A percentile compares a stretch with the other conserved stretches of the same genome.
Conservation (phyloP, 2,797 vertebrate species). For the Anguilla marmorata region DNA sequence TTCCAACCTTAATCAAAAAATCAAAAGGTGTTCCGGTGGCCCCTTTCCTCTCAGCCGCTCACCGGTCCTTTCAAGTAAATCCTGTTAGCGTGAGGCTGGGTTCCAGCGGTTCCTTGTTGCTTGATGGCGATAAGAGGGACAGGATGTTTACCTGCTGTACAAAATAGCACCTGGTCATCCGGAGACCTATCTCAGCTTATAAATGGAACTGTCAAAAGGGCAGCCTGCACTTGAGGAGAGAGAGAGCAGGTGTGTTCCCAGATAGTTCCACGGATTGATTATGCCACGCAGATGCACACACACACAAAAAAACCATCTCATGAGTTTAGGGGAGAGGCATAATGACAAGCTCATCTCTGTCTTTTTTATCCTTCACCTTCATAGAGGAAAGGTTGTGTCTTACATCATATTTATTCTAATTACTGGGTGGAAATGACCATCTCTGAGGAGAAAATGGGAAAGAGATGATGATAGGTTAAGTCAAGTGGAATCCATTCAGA, state of each 20-base stretch:
- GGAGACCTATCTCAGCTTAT: not conserved
- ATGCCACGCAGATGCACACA: constrained; percentile 41
- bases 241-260: not conserved
- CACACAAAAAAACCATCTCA: constrained; percentile 32
- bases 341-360: too few relatives aligned
- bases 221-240: not conserved
- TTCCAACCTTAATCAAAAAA: constrained; percentile 6
- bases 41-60: constrained; percentile 30
- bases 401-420: not conserved
- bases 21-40: not conserved
- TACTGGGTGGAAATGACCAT: not conserved
- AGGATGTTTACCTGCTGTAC: constrained; percentile 26
- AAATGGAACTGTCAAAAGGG: constrained; percentile 9
- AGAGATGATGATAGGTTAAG: not conserved
- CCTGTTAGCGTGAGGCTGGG: constrained; percentile 46
- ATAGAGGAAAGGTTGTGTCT: not conserved
- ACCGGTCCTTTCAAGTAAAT: constrained; percentile 56
- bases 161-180: not conserved
- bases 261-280: constrained; percentile 44
- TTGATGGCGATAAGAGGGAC: constrained; percentile 42
- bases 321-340: constrained; percentile 31
- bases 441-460: not conserved
- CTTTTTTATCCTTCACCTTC: constrained; percentile 1
- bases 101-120: constrained; percentile 44
- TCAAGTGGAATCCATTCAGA: not conserved